These are phyloP conservation scores for Hormiphora californensis DNA, from an alignment of 37 sponge, comb jelly and placozoan species.

Conservation along the genomic window DNA sequence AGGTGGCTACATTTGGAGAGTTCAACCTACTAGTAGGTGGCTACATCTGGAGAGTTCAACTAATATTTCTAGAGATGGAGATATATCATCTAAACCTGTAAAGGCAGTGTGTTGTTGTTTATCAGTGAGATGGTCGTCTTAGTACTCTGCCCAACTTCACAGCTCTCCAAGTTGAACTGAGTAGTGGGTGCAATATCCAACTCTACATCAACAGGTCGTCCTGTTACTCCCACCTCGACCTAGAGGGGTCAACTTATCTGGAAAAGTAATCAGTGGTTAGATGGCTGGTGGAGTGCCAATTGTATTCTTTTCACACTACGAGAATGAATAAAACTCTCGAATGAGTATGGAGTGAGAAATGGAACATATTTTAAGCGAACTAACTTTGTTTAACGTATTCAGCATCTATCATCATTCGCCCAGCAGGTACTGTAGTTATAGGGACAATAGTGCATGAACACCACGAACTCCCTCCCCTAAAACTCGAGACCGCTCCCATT, in stretches of 20 bases:
- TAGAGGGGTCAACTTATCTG: slow-evolving; percentile 49
- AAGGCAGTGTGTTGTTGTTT: slow-evolving; percentile 39
- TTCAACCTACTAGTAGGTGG: too few relatives aligned
- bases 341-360: too few relatives aligned
- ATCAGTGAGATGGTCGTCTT: background rate
- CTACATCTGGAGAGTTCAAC: too few relatives aligned
- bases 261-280: too few relatives aligned
- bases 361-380: too few relatives aligned
- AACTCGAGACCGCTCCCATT: background rate
- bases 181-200: background rate
- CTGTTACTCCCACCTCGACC: slow-evolving; percentile 39
- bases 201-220: slow-evolving; percentile 13
- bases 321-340: too few relatives aligned
- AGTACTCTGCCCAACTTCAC: slow-evolving; percentile 18
- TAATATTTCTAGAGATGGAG: too few relatives aligned
- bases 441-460: slow-evolving; percentile 55
- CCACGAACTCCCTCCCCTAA: slow-evolving; percentile 33
- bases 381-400: slow-evolving; percentile 47
- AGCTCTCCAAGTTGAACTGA: background rate
- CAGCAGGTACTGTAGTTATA: slow-evolving; percentile 38
- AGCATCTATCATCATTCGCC: slow-evolving; percentile 45
- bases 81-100: background rate
- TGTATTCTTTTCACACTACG: too few relatives aligned
- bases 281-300: too few relatives aligned
- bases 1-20: too few relatives aligned